phyloP scores from a whole-genome alignment of 1,140 invertebrate species.

The Drepana arcuata region DNA sequence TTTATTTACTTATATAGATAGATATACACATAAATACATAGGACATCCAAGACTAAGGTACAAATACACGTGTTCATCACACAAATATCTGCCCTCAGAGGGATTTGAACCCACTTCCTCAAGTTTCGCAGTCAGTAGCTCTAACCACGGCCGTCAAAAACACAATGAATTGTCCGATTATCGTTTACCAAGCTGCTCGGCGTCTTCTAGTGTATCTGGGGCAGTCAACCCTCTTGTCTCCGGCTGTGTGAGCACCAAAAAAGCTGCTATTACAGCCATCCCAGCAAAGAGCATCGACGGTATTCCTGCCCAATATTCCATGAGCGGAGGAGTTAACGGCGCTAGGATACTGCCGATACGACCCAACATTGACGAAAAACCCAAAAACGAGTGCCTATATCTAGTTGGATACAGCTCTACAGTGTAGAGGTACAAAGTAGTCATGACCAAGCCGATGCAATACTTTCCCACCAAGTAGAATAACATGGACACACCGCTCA shows the following conservation, averaged over 20 bases:
- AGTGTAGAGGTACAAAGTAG: conserved; percentile 79
- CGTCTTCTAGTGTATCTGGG: conserved; percentile 81
- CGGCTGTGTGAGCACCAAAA: conserved; percentile 76
- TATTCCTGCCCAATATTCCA: conserved; percentile 60
- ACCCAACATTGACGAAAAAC: conserved; percentile 82
- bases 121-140: too few relatives aligned
- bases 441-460: conserved; percentile 69
- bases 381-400: conserved; percentile 78
- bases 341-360: conserved; percentile 81
- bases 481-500: conserved; percentile 34
- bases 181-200: conserved; percentile 71
- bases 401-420: conserved; percentile 83
- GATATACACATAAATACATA: too few relatives aligned
- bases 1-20: too few relatives aligned
- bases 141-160: too few relatives aligned
- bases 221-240: conserved; percentile 79
- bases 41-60: too few relatives aligned
- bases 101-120: too few relatives aligned
- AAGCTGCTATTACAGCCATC: conserved; percentile 74
- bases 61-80: too few relatives aligned
- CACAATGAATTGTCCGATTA: too few relatives aligned
- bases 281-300: conserved; percentile 78
- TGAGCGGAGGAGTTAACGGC: conserved; percentile 75
- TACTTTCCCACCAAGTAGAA: conserved; percentile 51
- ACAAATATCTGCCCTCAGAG: too few relatives aligned